These are phyloP conservation scores for Melolontha melolontha DNA, from an alignment of 2,888 invertebrate species.

Conservation along the genomic window DNA sequence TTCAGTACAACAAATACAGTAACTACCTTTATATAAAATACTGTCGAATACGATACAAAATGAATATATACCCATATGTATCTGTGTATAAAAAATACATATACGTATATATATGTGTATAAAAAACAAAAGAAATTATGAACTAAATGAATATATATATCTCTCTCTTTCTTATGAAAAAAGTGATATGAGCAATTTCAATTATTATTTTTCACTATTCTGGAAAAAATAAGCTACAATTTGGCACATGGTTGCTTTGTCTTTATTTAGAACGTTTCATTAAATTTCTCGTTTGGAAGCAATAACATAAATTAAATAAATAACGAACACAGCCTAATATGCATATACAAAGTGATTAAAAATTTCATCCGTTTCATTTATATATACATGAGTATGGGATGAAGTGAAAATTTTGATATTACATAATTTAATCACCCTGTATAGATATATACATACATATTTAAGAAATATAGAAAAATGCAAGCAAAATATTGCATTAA, in stretches of 20 bases:
- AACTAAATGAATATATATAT: neutral
- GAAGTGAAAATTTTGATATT: no score
- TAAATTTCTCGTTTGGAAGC: slow-evolving; percentile 45
- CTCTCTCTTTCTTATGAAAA: neutral
- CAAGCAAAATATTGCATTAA: slow-evolving; percentile 25
- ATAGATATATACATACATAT: slow-evolving; percentile 8
- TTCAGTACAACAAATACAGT: slow-evolving; percentile 36
- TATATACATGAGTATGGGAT: no score
- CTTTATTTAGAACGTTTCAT: neutral
- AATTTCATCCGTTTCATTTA: neutral
- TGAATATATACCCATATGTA: no score
- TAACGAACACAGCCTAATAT: slow-evolving; percentile 38
- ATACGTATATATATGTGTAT: neutral
- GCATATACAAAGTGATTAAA: slow-evolving; percentile 20
- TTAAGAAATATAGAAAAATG: slow-evolving; percentile 17
- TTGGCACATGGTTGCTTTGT: slow-evolving; percentile 28
- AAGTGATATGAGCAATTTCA: slow-evolving; percentile 47
- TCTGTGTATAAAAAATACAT: no score
- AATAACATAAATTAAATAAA: slow-evolving; percentile 18
- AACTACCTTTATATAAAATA: slow-evolving; percentile 34
- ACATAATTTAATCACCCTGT: neutral
- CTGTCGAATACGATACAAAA: slow-evolving; percentile 19
- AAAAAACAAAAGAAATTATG: neutral
- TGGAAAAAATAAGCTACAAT: slow-evolving; percentile 13
- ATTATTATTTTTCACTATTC: slow-evolving; percentile 12